Conservation (phyloP, 2,113 vertebrate species). For the Leptobrachium ailaonicum region DNA sequence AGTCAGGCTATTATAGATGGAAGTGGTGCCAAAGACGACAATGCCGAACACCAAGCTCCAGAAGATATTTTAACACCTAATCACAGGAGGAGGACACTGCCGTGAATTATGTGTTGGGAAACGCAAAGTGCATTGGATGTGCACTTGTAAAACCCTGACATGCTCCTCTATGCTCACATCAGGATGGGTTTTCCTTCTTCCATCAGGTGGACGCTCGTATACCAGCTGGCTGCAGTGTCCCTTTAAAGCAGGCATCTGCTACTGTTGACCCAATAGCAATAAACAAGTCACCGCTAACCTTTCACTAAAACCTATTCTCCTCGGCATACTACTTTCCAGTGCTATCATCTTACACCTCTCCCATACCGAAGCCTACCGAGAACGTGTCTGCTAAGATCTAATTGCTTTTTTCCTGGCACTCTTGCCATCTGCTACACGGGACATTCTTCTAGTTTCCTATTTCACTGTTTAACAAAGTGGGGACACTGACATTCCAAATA, state of each 20-base stretch:
- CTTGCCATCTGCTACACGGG: conserved; percentile 55
- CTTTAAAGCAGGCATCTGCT: conserved; percentile 28
- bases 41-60: no score
- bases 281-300: conserved; percentile 43
- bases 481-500: conserved; percentile 13
- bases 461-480: conserved; percentile 32
- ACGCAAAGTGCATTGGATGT: no score
- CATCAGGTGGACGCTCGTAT: no score
- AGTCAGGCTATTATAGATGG: no score
- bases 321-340: conserved; percentile 20
- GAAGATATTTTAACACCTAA: no score
- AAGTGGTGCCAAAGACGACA: no score
- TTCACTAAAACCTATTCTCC: not conserved
- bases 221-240: no score
- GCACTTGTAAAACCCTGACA: no score
- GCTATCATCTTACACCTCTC: conserved; percentile 44
- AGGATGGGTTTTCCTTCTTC: no score
- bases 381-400: conserved; percentile 57
- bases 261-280: conserved; percentile 23
- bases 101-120: no score
- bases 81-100: no score
- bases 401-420: conserved; percentile 53
- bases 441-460: conserved; percentile 30
- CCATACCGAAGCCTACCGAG: conserved; percentile 45
- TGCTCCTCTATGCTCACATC: no score